A percentile compares a stretch with the other conserved stretches of the same genome.
Evolutionary conservation across 2,797 vertebrate species (phyloP).

Genomic region (Pampus argenteus): DNA sequence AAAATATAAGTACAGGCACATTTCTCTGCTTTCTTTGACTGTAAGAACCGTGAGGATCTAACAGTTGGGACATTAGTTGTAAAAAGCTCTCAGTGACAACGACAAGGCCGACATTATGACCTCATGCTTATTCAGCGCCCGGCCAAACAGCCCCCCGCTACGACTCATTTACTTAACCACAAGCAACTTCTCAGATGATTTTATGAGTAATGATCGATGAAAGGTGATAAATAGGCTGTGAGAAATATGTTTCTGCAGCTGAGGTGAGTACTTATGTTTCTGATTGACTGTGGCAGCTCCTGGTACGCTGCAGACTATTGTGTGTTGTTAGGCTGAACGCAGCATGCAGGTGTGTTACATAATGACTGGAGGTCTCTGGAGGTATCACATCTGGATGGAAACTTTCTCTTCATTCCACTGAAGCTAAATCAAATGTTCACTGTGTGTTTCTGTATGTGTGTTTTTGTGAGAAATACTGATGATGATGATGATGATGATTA

Average conservation of each 20-base stretch:
- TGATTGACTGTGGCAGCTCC: constrained; percentile 47
- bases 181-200: constrained; percentile 46
- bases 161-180: constrained; percentile 56
- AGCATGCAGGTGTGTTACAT: constrained; percentile 50
- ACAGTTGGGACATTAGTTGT: background rate
- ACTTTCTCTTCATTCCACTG: background rate
- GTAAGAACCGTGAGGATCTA: constrained; percentile 9
- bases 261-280: constrained; percentile 28
- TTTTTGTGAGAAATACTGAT: background rate
- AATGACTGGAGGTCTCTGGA: constrained; percentile 26
- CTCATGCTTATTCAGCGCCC: constrained; percentile 49
- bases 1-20: background rate
- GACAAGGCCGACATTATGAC: constrained; percentile 53
- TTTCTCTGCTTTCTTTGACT: background rate
- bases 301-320: constrained; percentile 20
- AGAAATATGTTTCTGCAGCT: constrained; percentile 25
- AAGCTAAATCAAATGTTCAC: background rate
- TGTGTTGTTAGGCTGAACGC: constrained; percentile 27
- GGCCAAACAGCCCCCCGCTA: constrained; percentile 50
- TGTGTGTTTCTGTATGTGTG: background rate
- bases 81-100: constrained; percentile 27
- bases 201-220: constrained; percentile 66
- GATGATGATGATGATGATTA: background rate
- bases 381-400: constrained; percentile 26
- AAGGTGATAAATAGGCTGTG: constrained; percentile 38